Evolutionary conservation across 2,888 invertebrate species (phyloP), one percentile per base, ranked within the genome.

Genomic region (Cyclophora albipunctata): DNA sequence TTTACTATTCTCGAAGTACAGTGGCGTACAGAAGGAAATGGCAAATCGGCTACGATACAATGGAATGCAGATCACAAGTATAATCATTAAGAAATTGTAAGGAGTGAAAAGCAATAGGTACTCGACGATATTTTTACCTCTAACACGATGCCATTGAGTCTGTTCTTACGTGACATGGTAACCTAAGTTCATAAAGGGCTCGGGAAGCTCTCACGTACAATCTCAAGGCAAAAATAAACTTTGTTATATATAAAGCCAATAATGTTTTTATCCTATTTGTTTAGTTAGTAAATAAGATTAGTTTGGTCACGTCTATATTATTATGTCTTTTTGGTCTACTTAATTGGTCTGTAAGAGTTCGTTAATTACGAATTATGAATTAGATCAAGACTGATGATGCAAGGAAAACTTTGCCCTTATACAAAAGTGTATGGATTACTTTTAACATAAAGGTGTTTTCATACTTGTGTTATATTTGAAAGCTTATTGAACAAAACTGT

Each of bases 141-240:
- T 64, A 64, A 64, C 62, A 62, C 63, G 63, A 67, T 63, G 66
- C 64, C 64, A 63, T 63, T 60, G 63, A 52, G 55, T 59, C 47
- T 56, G 58, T 59, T 62, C 63, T 63, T 70, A 77, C 77, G 77
- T 79, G 75, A 74, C 66, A 58, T 70, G 71, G 67, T 67, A 73
- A 71, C 70, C 53, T 57, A 67, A 65, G 64, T 67, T 73, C 75
- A 69, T 75, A 73, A 73, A 71, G 66, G 65, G 61, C 60, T 64
- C 48, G 55, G 59, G 57, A 59, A 63, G 56, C 63, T 64, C 62
- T 54, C 64, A 66, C 67, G 65, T 63, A 66, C 55, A 58, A 61
- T 62, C 61, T 62, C 53, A 49, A 51, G 51, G 53, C 57, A 66
- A 63, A 67, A 69, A 66, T 65, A 64, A 66, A 67, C 59, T 54